Base-by-base conservation (phyloP, 2,888 invertebrate species). In the Nowickia ferox region DNA sequence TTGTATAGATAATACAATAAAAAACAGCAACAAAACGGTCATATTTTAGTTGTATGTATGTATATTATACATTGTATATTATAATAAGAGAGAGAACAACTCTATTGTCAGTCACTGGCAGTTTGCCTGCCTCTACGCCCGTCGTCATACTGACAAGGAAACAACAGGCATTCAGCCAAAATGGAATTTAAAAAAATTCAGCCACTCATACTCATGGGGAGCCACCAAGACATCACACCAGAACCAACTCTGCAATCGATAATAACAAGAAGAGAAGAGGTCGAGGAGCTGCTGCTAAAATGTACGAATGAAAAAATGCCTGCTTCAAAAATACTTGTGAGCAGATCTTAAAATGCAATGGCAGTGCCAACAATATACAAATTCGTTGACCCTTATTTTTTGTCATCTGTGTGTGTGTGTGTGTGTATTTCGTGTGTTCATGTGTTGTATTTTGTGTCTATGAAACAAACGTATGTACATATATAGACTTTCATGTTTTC, bases 301-400 rank as follows among this genome's bases (percentile, higher is more conserved):
- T 30, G 30, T 30, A 19, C 44, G 48, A 81, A 81, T 59, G 30
- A 30, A 40, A 30, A 63, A 71, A 63, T 75, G 17, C n/a, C 65
- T 51, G 71, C 69, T 69, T 77, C 9, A 40, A 40, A 65, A 57
- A 22, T 48, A 13, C 1, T 55, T 74, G 38, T 13, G 19, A 61
- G 51, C 59, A 51, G 74, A 53, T 53, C 66, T 59, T 13, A 40
- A 48, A 74, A 65, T 57, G 46, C 76, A 53, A 61, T 55, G 38
- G 48, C 71, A 68, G 17, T 75, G 71, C 77, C 48, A 74, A 71
- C 57, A 59, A 57, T 42, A 77, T 51, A 10, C 71, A 84, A 77
- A 84, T 69, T 72, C 77, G 65, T 77, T 83, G 83, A 83, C 77
- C 83, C 83, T 51, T 83, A 77, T 77, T 71, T 66, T 55, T 51